Evolutionary conservation across 2,797 vertebrate genomes (phyloP).

Genomic region (Hypotaenidia philippensis): DNA sequence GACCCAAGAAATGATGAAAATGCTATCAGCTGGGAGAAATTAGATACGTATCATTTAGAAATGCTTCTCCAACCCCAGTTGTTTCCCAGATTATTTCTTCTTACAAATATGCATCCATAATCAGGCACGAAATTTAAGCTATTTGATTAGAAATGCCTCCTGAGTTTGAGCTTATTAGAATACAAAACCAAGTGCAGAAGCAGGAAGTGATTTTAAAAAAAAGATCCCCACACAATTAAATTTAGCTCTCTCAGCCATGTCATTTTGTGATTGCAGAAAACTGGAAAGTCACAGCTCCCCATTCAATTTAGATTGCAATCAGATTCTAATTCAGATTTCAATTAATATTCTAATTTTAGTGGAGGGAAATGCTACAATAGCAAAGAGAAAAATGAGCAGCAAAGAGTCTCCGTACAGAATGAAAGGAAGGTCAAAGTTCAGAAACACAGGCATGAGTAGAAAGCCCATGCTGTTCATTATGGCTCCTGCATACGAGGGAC

Average conservation of each 20-base stretch:
- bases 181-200: constrained; percentile 40
- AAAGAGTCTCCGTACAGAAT: not conserved
- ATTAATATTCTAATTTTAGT: constrained; percentile 65
- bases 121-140: constrained; percentile 37
- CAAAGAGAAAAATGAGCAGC: not conserved
- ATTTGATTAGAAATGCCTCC: constrained; percentile 9
- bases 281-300: constrained; percentile 31
- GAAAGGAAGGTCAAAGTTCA: constrained; percentile 42
- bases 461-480: not conserved
- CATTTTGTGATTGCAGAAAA: constrained; percentile 54
- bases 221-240: not conserved
- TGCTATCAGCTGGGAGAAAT: constrained; percentile 17
- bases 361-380: not conserved
- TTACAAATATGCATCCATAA: constrained; percentile 32
- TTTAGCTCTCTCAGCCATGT: constrained; percentile 29
- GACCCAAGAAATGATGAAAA: constrained; percentile 24
- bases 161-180: constrained; percentile 35
- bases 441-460: not conserved
- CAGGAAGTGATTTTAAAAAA: not conserved
- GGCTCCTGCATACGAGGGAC: not conserved
- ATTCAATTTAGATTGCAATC: constrained; percentile 73
- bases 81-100: constrained; percentile 52
- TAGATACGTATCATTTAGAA: constrained; percentile 15
- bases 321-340: constrained; percentile 71
- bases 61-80: not conserved